Evolutionary conservation across 2,888 invertebrate genomes (phyloP), one percentile per base, ranked within the genome.

Genomic region (Leptinotarsa rubiginosa): DNA sequence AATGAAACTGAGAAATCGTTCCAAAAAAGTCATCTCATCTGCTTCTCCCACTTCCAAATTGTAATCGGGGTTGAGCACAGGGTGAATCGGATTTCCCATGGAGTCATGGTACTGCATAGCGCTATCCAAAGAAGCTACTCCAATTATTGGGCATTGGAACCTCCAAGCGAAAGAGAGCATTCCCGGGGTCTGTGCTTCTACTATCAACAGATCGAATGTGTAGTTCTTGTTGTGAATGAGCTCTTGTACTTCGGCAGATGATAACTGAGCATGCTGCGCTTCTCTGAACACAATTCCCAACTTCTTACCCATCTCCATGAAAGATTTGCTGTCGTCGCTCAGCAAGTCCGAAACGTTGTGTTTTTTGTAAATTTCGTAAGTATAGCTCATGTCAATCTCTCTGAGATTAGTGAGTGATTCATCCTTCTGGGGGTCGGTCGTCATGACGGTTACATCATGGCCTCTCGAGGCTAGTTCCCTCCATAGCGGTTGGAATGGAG

Each of bases 361-460:
- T 13, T 72, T 70, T 31, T 78, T 75, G 73, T 77, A 79, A 12
- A 81, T 77, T 7, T 83, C 78, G 66, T 89, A 88, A 0, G 88
- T 77, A 56, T 83, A 82, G 65, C 85, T 82, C 0, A 88, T 69
- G 77, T 88, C 86, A 62, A 90, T 87, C 79, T 89, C 87, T 2
- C 83, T 86, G 12, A 89, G 81, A 76, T 88, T 89, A 1, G 81
- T 77, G 1, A 88, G 81, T 1, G 82, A 77, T 13, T 81, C 65
- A 62, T 88, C 86, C 31, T 87, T 86, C 1, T 88, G 79, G 0
- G 90, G 89, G 80, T 85, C 79, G 1, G 85, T 81, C 1, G 91
- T 89, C 56, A 90, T 68, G 0, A 89, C 83, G 0, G 89, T 87
- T 0, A 91, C 74, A 66, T 90, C 83, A 75, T 91, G 91, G 4